Conservation (phyloP, 1,140 invertebrate genomes). For the Ridgeia piscesae region DNA sequence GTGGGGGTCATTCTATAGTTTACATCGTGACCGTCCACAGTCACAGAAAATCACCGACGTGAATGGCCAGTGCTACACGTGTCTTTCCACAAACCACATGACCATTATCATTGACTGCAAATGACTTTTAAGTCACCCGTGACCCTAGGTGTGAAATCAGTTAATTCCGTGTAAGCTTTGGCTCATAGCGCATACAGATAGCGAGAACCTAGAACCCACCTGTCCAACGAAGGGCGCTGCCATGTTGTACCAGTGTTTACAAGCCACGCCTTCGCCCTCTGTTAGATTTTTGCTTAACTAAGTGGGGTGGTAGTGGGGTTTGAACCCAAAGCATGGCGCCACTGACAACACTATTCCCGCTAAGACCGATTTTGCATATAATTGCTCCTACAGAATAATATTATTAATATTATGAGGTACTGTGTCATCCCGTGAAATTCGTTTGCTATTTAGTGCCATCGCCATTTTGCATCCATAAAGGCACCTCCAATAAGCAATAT, state of each 20-base stretch:
- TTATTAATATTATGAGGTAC: too few species aligned
- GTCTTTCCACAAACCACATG: too few species aligned
- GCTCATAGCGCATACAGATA: background rate
- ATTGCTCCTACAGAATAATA: too few species aligned
- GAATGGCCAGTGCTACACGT: too few species aligned
- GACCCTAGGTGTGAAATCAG: background rate
- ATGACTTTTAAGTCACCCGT: background rate
- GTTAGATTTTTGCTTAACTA: background rate
- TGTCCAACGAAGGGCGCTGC: background rate
- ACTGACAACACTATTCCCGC: background rate
- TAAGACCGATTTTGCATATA: too few species aligned
- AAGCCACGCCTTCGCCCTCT: background rate
- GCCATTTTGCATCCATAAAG: too few species aligned
- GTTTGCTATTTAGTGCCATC: too few species aligned
- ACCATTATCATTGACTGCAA: background rate
- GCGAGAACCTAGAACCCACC: background rate
- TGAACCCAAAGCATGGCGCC: background rate
- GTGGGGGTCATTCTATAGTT: too few species aligned
- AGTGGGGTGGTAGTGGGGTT: background rate
- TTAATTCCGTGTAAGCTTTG: background rate
- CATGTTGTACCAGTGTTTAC: slow-evolving; percentile 5
- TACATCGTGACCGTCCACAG: too few species aligned
- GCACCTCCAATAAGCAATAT: too few species aligned
- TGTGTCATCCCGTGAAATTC: too few species aligned
- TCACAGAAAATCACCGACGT: too few species aligned